Percentiles rank a stretch among this genome's conserved stretches.
Evolutionary conservation across 1,140 invertebrate genomes (phyloP).

Genomic region (Philotrypesis tridentata): DNA sequence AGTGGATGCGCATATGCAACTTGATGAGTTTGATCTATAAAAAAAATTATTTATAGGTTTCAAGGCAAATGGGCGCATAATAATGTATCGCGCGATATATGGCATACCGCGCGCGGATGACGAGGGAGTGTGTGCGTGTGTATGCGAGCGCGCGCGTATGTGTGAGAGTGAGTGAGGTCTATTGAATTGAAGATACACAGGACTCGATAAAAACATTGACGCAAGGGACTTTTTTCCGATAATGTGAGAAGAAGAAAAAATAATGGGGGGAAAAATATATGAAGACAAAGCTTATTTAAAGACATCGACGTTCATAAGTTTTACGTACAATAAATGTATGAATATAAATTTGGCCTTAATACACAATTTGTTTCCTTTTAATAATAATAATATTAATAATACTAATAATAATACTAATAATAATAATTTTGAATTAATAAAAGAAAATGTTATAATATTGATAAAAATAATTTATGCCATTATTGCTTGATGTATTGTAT

Average conservation of each 20-base stretch:
- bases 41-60: constrained; percentile 39
- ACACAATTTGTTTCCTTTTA: constrained; percentile 48
- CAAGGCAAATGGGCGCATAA: constrained; percentile 25
- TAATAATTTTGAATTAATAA: constrained; percentile 48
- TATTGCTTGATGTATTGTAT: constrained; percentile 29
- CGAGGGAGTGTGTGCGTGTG: neutral
- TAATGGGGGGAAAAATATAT: neutral
- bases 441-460: constrained; percentile 39
- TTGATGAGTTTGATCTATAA: constrained; percentile 20
- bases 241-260: constrained; percentile 3
- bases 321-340: constrained; percentile 53
- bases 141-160: neutral
- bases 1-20: neutral
- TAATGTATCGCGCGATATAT: constrained; percentile 4
- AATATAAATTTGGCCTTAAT: constrained; percentile 52
- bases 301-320: constrained; percentile 48
- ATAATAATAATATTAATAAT: constrained; percentile 47
- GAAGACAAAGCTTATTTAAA: constrained; percentile 44
- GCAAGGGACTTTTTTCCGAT: constrained; percentile 40
- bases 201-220: constrained; percentile 47
- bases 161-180: neutral
- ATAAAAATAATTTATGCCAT: constrained; percentile 44
- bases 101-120: neutral
- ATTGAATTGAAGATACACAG: constrained; percentile 3
- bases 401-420: constrained; percentile 41